Base-by-base conservation (phyloP, 2,888 invertebrate genomes). In the Tortricodes alternella region DNA sequence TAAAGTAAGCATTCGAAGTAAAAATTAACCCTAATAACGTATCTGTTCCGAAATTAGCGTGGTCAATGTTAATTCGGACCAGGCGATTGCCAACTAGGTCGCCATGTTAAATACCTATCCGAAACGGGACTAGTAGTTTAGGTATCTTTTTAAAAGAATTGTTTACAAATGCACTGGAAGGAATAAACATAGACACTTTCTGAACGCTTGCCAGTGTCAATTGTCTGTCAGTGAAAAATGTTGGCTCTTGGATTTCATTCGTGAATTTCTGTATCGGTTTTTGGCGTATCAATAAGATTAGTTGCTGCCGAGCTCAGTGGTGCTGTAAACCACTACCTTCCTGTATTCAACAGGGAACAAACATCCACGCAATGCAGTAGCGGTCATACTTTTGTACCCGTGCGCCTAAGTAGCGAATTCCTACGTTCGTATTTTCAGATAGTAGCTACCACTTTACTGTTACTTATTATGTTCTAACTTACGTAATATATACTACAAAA, bases 51-150 rank as follows among this genome's bases (percentile, higher is more conserved):
- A 34, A 50, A 56, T 56, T 56, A 37, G 44, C 49, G 56, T 56
- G 49, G 56, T 44, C 56, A 50, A 56, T 56, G 43, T 55, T 46
- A 53, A 53, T 55, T 48, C 24, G 18, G 53, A 34, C 29, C n/a
- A 19, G 39, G 39, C 34, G 46, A 32, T 41, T 32, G 53, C 48
- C 41, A 55, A 55, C 27, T 48, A 15, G 39, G 55, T 34, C 48
- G 41, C 39, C 19, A 41, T 27, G 27, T 41, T 43, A 16, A 16
- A 19, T 53, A 24, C 32, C 32, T 39, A 46, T 48, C n/a, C n/a
- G n/a, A n/a, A n/a, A n/a, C n/a, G n/a, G n/a, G n/a, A n/a, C n/a
- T n/a, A n/a, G n/a, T 32, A 2, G 6, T 32, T 32, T 32, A 3
- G 24, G 1, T 27, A n/a, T 8, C 3, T 9, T 27, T 27, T 27